phyloP scores from a whole-genome alignment of 2,113 vertebrate species.

The Madoqua kirkii region DNA sequence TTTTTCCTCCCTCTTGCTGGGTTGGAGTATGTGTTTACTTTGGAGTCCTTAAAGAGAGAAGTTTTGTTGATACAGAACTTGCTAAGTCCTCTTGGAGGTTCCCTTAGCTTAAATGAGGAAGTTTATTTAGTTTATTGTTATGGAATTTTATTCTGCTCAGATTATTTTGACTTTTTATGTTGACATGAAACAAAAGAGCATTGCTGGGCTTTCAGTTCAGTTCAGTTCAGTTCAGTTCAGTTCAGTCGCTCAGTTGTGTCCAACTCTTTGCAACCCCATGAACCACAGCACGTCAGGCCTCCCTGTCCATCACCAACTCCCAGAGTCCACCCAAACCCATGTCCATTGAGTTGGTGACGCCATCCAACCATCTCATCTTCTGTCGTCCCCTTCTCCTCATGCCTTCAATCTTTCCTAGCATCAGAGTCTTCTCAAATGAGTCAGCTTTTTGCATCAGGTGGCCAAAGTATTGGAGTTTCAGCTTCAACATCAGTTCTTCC shows the following conservation, averaged over 20 bases:
- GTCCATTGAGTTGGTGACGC: not conserved
- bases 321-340: not conserved
- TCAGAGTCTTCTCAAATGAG: not conserved
- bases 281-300: rapidly evolving
- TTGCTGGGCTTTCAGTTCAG: not conserved
- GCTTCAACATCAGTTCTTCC: not conserved
- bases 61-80: not conserved
- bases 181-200: not conserved
- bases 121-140: not conserved
- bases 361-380: not conserved
- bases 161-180: not conserved
- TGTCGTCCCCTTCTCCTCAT: not conserved
- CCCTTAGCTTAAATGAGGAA: not conserved
- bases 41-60: not conserved
- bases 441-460: not conserved
- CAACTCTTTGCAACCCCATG: not conserved
- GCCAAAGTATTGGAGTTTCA: not conserved
- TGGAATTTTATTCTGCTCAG: not conserved
- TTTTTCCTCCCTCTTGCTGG: not conserved
- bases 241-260: not conserved
- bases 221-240: not conserved
- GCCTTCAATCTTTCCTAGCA: not conserved
- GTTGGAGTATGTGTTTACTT: not conserved
- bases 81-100: not conserved
- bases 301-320: not conserved